phyloP scores from a whole-genome alignment of 2,113 vertebrate species.

The Tragulus kanchil region DNA sequence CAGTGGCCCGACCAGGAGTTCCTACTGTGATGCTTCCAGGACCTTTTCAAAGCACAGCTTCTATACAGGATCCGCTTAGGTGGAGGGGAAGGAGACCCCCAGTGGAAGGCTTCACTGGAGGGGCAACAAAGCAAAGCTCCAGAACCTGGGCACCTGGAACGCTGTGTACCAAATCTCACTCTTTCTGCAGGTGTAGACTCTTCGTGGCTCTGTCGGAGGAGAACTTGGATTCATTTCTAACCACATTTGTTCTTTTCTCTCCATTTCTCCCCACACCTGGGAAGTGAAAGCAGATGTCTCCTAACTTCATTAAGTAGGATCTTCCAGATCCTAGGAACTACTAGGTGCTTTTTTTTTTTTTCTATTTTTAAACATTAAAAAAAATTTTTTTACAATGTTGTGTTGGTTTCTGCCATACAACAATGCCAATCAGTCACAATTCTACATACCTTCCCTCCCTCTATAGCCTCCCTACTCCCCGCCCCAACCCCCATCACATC shows the following conservation, averaged over 20 bases:
- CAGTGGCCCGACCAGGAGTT: background rate
- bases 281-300: background rate
- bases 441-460: background rate
- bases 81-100: rapidly evolving
- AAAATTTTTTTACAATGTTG: background rate
- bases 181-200: too few relatives aligned
- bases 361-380: background rate
- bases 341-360: background rate
- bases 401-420: background rate
- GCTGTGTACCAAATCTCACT: background rate
- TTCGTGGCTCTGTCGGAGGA: background rate
- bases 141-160: background rate
- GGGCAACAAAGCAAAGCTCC: background rate
- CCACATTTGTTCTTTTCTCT: background rate
- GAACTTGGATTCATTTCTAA: background rate
- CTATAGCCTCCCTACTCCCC: background rate
- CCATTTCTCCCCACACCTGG: background rate
- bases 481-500: background rate
- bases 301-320: background rate
- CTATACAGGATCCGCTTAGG: background rate
- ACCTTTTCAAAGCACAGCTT: background rate
- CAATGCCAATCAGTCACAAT: background rate
- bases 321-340: background rate
- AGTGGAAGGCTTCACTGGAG: rapidly evolving
- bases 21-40: background rate